A percentile compares a stretch with the other conserved stretches of the same genome.
phyloP scores from a whole-genome alignment of 1,140 invertebrate species.

The Drosophila takahashii region DNA sequence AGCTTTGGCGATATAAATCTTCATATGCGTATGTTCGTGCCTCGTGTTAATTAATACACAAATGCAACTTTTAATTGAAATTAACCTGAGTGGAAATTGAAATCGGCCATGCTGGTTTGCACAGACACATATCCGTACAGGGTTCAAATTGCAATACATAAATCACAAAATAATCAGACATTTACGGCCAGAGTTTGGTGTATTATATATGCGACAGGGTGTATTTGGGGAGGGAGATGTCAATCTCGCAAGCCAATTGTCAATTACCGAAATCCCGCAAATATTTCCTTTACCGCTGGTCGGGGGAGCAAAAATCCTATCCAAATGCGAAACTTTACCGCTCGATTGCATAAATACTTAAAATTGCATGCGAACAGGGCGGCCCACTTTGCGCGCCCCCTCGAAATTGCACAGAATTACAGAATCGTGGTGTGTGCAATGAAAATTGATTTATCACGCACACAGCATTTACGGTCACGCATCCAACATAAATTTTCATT shows the following conservation, averaged over 20 bases:
- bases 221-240: conserved; percentile 39
- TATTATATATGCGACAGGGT: conserved; percentile 10
- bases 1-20: conserved; percentile 13
- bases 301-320: conserved; percentile 24
- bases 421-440: conserved; percentile 70
- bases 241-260: conserved; percentile 78
- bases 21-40: background rate
- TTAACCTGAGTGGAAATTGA: conserved; percentile 64
- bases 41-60: conserved; percentile 65
- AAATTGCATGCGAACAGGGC: conserved; percentile 55
- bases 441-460: conserved; percentile 83
- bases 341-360: conserved; percentile 71
- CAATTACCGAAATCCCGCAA: conserved; percentile 72
- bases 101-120: conserved; percentile 49
- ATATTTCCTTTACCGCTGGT: conserved; percentile 65
- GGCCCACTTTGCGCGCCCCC: background rate
- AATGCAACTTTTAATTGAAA: conserved; percentile 70
- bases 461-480: conserved; percentile 80
- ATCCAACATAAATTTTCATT: conserved; percentile 82
- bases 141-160: conserved; percentile 75
- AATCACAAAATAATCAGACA: conserved; percentile 81
- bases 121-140: conserved; percentile 55
- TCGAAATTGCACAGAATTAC: conserved; percentile 75
- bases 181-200: conserved; percentile 23
- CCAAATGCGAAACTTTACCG: conserved; percentile 45